Conservation (phyloP, 2,113 vertebrate species). For the Nesospiza acunhae region DNA sequence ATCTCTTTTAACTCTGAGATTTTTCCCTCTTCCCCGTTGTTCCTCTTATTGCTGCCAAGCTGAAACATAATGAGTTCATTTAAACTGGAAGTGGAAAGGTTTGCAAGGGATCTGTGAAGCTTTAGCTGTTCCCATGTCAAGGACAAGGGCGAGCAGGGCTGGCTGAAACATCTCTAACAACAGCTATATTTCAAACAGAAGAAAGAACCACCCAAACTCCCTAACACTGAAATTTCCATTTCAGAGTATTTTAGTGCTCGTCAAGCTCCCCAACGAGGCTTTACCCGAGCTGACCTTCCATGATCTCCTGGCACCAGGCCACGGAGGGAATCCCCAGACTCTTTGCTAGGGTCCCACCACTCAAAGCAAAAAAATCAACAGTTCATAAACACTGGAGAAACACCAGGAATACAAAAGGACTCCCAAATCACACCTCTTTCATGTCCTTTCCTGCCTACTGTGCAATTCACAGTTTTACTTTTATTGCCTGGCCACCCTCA, state of each 20-base stretch:
- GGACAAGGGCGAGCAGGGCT: neutral
- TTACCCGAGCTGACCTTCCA: neutral
- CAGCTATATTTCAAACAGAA: neutral
- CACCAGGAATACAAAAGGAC: neutral
- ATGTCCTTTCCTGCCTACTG: neutral
- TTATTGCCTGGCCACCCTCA: neutral
- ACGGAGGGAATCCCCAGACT: neutral
- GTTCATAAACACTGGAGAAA: neutral
- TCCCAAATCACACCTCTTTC: neutral
- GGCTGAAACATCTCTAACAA: neutral
- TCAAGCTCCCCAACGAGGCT: neutral
- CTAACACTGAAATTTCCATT: neutral
- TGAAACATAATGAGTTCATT: conserved; percentile 24
- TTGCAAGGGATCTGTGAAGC: neutral
- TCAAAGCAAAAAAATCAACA: neutral
- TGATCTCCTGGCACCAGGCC: neutral
- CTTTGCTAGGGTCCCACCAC: neutral
- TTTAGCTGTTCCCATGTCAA: neutral
- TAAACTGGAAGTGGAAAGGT: neutral
- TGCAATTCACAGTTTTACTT: neutral
- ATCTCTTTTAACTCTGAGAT: conserved; percentile 3
- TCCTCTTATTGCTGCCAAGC: neutral
- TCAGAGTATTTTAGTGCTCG: neutral
- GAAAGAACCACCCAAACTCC: neutral
- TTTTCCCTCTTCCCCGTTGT: neutral